These are phyloP conservation scores for Mobula birostris DNA, from an alignment of 2,113 vertebrate genomes.

Conservation along the genomic window DNA sequence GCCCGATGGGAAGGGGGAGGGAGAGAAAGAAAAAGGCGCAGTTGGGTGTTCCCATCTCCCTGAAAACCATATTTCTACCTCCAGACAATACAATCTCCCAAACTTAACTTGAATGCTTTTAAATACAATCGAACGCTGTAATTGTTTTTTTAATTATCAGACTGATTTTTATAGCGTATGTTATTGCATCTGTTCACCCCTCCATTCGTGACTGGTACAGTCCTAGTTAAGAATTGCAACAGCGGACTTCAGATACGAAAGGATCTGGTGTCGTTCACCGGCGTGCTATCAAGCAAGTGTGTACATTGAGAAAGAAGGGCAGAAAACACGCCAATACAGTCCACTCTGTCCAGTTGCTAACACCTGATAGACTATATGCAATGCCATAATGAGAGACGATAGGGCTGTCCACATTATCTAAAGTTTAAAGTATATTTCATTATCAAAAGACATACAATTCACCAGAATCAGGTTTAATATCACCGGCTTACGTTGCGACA, in stretches of 20 bases:
- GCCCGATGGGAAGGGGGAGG: neutral
- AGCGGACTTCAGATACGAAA: neutral
- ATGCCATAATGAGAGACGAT: too few relatives aligned
- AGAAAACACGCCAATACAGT: too few relatives aligned
- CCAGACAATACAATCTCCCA: neutral
- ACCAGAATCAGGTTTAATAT: too few relatives aligned
- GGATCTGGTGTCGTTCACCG: too few relatives aligned
- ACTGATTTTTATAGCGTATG: neutral
- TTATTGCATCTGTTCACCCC: neutral
- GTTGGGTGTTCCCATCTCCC: neutral
- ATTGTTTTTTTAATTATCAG: neutral
- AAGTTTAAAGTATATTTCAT: too few relatives aligned
- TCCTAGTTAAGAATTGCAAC: neutral
- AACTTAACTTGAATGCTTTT: neutral
- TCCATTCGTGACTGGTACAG: neutral
- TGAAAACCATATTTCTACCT: neutral
- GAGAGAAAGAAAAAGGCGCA: neutral
- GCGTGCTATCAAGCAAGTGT: too few relatives aligned
- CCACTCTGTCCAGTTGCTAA: too few relatives aligned
- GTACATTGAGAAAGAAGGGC: too few relatives aligned
- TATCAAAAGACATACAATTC: too few relatives aligned
- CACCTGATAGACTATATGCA: too few relatives aligned
- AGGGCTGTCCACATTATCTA: too few relatives aligned
- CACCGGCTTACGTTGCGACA: too few relatives aligned
- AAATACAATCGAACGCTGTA: neutral